Evolutionary conservation across 2,888 invertebrate genomes (phyloP), one percentile per base, ranked within the genome.

Genomic region (Candidula unifasciata): DNA sequence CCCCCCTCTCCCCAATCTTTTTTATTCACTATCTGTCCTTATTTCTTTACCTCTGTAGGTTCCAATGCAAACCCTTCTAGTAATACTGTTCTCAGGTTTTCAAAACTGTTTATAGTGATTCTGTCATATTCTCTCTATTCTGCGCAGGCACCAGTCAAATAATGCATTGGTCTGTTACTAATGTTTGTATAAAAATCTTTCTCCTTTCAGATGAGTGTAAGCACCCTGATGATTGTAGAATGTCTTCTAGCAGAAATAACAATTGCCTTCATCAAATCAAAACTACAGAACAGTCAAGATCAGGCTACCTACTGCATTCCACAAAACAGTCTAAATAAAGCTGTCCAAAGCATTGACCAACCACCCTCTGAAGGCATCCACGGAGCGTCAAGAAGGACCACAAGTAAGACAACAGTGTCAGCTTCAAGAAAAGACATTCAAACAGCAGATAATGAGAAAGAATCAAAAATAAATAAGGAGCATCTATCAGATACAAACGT

Each of bases 151-250:
- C n/a, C n/a, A n/a, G n/a, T n/a, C n/a, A n/a, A n/a, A n/a, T n/a
- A n/a, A n/a, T n/a, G n/a, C n/a, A n/a, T n/a, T n/a, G n/a, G n/a
- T n/a, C n/a, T n/a, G n/a, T n/a, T n/a, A n/a, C n/a, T n/a, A n/a
- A n/a, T n/a, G 44, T 44, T 6, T 44, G 44, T 44, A 44, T 44
- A 13, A 13, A 13, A 44, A 44, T 44, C 44, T 27, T 54, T 68
- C 78, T 10, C 83, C 74, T 87, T 88, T n/a, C 89, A 92, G 91
- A 76, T 92, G 86, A 89, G 88, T 3, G 88, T 89, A 44, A 90
- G 89, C 85, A 86, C 88, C 44, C 88, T 90, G 35, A 71, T 90
- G 73, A 64, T 92, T 76, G 57, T 87, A 30, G 76, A 83, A 24
- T 88, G 89, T 77, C 86, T 92, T 30, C 37, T 90, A 33, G 88